Conservation (phyloP, 1,140 invertebrate species). For the Achatina immaculata region DNA sequence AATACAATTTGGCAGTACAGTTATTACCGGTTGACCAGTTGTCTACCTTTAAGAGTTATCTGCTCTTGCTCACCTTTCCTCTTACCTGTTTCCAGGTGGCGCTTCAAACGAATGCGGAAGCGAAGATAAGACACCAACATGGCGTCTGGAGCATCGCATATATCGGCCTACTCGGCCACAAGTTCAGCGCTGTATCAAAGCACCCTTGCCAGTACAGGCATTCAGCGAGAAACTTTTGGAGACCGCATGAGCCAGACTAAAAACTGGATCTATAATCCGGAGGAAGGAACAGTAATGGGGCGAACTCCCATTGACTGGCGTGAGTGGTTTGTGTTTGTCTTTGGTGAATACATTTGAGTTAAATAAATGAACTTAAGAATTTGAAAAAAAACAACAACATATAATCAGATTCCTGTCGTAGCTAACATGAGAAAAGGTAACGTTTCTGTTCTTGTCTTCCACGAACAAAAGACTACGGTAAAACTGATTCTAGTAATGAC, state of each 20-base stretch:
- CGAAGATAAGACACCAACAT: background rate
- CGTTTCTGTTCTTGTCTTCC: no score
- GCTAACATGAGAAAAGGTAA: no score
- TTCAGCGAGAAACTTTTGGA: slow-evolving; percentile 18
- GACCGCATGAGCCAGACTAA: slow-evolving; percentile 20
- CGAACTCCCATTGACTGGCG: slow-evolving; percentile 25
- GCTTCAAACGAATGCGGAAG: background rate
- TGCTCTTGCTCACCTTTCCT: background rate
- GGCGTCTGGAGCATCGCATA: background rate
- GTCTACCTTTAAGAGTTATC: background rate
- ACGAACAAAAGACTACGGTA: no score
- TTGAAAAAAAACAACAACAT: no score
- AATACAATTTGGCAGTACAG: no score
- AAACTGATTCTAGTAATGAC: no score
- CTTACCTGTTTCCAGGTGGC: background rate
- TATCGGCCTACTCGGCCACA: slow-evolving; percentile 13
- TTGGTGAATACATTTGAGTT: no score
- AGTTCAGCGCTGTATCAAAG: slow-evolving; percentile 30
- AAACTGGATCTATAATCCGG: slow-evolving; percentile 13
- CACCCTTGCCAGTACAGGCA: slow-evolving; percentile 13
- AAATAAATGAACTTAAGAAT: background rate
- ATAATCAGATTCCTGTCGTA: no score
- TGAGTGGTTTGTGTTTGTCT: background rate
- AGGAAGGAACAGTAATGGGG: slow-evolving; percentile 14
- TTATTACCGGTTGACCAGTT: no score